phyloP scores from a whole-genome alignment of 1,140 invertebrate species.

The Hyposmocoma kahamanoa region DNA sequence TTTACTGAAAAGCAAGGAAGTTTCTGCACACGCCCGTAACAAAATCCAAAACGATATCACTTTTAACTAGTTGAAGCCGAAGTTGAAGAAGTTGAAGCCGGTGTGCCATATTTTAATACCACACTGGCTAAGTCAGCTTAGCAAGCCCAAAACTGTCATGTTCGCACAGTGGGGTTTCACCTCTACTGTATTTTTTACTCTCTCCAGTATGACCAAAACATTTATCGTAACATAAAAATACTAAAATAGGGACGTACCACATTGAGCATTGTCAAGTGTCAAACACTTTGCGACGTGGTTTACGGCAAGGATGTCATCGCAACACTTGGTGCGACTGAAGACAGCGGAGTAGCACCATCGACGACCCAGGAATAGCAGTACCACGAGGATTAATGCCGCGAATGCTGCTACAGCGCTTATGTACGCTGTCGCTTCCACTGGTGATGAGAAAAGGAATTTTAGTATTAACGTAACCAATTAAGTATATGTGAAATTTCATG shows the following conservation, averaged over 20 bases:
- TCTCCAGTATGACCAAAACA: too few species aligned
- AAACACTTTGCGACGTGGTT: constrained; percentile 41
- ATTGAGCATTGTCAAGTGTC: constrained; percentile 55
- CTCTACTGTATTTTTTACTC: too few species aligned
- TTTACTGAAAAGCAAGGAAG: too few species aligned
- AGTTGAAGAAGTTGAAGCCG: too few species aligned
- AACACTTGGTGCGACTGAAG: constrained; percentile 45
- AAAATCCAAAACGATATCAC: too few species aligned
- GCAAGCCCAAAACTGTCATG: too few species aligned
- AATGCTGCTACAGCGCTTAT: constrained; percentile 65
- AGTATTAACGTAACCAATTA: neutral
- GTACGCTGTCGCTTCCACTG: constrained; percentile 68
- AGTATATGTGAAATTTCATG: constrained; percentile 47
- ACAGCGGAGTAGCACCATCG: constrained; percentile 55
- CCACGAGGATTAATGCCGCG: constrained; percentile 54
- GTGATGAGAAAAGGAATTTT: neutral
- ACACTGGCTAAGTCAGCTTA: too few species aligned
- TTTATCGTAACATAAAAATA: too few species aligned
- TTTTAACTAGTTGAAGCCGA: too few species aligned
- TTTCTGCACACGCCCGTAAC: too few species aligned
- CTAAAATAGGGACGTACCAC: constrained; percentile 55
- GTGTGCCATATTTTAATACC: too few species aligned
- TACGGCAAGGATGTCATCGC: constrained; percentile 60
- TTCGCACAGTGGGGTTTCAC: too few species aligned
- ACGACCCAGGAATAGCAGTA: constrained; percentile 59